These are phyloP conservation scores for Tetraodon nigroviridis DNA, from an alignment of 2,113 vertebrate species.

Conservation along the genomic window DNA sequence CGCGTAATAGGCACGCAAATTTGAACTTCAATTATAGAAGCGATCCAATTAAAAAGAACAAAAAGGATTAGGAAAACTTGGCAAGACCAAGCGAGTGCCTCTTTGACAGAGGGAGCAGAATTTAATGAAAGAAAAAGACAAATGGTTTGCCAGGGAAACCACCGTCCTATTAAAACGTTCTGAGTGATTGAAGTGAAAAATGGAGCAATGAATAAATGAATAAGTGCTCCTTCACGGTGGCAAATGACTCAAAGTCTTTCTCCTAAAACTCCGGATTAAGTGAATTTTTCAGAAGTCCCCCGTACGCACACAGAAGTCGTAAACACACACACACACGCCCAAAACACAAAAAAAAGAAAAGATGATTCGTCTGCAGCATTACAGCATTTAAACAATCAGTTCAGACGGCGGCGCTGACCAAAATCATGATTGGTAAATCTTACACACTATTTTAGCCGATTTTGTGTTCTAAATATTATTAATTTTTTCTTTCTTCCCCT, in stretches of 20 bases:
- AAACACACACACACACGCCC: no score
- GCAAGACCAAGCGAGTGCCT: slow-evolving; percentile 15
- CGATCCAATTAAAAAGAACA: slow-evolving; percentile 11
- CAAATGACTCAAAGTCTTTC: slow-evolving; percentile 28
- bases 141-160: slow-evolving; percentile 48
- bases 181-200: slow-evolving; percentile 38
- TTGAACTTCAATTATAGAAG: slow-evolving; percentile 5
- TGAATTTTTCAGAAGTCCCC: slow-evolving; percentile 17
- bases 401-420: no score
- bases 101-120: slow-evolving; percentile 20
- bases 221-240: slow-evolving; percentile 19
- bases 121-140: slow-evolving; percentile 48
- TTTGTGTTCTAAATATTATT: no score
- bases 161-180: slow-evolving; percentile 37
- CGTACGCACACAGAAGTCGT: not conserved
- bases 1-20: not conserved
- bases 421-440: no score
- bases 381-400: no score
- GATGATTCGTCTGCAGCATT: no score
- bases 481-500: not conserved
- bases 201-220: slow-evolving; percentile 47
- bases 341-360: no score
- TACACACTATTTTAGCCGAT: no score
- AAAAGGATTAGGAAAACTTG: slow-evolving; percentile 12
- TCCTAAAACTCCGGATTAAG: slow-evolving; percentile 29